phyloP scores from a whole-genome alignment of 2,113 vertebrate species.

The Parotia lawesii region DNA sequence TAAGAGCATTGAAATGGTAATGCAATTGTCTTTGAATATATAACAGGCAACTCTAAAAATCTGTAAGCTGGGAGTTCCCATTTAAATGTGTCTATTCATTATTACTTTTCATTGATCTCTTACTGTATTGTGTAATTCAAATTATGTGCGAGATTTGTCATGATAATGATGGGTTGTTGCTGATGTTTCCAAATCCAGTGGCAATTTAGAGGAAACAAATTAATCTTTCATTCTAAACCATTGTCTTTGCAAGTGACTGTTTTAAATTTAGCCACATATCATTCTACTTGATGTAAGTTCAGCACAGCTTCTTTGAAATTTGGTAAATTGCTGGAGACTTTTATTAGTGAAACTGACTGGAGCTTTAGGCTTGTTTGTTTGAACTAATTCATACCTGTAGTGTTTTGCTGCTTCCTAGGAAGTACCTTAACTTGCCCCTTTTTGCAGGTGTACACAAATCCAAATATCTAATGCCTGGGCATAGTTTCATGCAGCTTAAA shows the following conservation, averaged over 20 bases:
- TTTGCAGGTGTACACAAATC: neutral
- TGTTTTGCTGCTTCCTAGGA: neutral
- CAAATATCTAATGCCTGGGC: neutral
- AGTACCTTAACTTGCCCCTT: neutral
- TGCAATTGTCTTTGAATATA: neutral
- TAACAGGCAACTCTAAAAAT: neutral
- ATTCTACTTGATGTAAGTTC: neutral
- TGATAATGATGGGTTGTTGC: rapidly evolving
- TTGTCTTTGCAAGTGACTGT: neutral
- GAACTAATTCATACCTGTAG: neutral
- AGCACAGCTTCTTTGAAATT: neutral
- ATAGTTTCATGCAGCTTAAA: neutral
- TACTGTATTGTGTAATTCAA: neutral
- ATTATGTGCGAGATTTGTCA: neutral
- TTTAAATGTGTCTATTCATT: neutral
- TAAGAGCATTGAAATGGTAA: neutral
- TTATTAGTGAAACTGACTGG: neutral
- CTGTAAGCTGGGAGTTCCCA: neutral
- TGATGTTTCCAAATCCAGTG: neutral
- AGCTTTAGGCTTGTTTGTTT: neutral
- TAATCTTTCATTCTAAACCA: neutral
- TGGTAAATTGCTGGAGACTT: neutral
- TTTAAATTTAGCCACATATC: neutral
- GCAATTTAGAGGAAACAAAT: neutral
- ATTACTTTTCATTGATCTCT: neutral